A percentile compares a stretch with the other conserved stretches of the same genome.
Conservation (phyloP, 2,888 invertebrate genomes). For the Campoletis raptor region DNA sequence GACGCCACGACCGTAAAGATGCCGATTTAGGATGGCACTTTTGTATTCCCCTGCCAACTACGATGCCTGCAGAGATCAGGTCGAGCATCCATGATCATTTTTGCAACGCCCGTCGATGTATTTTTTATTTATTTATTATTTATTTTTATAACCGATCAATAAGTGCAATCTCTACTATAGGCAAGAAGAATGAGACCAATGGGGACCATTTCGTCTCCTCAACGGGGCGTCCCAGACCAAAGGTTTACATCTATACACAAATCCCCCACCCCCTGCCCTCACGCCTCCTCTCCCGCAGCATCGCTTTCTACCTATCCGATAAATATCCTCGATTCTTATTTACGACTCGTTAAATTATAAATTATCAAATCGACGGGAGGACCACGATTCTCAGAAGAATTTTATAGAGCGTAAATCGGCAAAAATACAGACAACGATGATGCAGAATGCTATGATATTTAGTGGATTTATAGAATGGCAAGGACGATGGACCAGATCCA, state of each 20-base stretch:
- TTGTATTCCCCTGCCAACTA: constrained; percentile 40
- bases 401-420: constrained; percentile 43
- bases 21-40: constrained; percentile 59
- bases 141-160: constrained; percentile 55
- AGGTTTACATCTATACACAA: not conserved
- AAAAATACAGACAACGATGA: constrained; percentile 4
- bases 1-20: constrained; percentile 57
- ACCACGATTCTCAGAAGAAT: constrained; percentile 53
- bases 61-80: constrained; percentile 34
- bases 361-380: constrained; percentile 63
- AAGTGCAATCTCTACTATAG: constrained; percentile 28
- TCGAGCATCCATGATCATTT: constrained; percentile 12
- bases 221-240: constrained; percentile 56
- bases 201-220: constrained; percentile 54
- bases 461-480: constrained; percentile 14
- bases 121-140: not conserved
- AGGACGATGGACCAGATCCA: constrained; percentile 24
- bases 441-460: constrained; percentile 20
- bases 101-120: not conserved
- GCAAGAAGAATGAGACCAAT: constrained; percentile 8
- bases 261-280: not conserved
- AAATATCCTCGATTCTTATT: constrained; percentile 65
- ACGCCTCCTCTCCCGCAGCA: not conserved
- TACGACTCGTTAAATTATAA: constrained; percentile 69
- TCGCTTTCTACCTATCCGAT: constrained; percentile 47